phyloP scores from a whole-genome alignment of 2,797 vertebrate genomes.

The Galaxias olidus region DNA sequence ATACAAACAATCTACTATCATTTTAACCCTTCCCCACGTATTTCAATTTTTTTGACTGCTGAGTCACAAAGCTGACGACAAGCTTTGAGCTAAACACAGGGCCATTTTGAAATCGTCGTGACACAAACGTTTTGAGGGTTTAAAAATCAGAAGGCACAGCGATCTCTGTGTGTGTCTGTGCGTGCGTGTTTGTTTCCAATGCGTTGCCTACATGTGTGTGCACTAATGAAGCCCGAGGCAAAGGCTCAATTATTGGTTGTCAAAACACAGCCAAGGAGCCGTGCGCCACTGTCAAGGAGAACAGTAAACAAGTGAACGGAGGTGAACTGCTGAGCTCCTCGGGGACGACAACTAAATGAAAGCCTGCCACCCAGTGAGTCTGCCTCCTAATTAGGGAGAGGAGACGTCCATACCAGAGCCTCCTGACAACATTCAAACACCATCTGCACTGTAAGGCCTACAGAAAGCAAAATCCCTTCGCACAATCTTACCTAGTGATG shows the following conservation, averaged over 20 bases:
- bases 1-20: constrained; percentile 6
- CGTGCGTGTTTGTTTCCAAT: constrained; percentile 10
- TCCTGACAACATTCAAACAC: neutral
- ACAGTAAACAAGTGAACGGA: constrained; percentile 29
- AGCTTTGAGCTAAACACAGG: constrained; percentile 30
- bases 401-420: constrained; percentile 23
- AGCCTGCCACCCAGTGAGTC: constrained; percentile 6
- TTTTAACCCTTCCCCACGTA: constrained; percentile 2
- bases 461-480: neutral
- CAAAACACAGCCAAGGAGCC: constrained; percentile 20
- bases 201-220: constrained; percentile 6
- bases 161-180: constrained; percentile 26
- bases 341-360: constrained; percentile 23
- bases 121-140: constrained; percentile 31
- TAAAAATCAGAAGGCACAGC: constrained; percentile 31
- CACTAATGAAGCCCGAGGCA: constrained; percentile 39
- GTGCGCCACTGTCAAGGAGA: constrained; percentile 15
- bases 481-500: no score
- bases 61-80: constrained; percentile 51
- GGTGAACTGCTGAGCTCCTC: constrained; percentile 15
- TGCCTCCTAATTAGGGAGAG: constrained; percentile 26
- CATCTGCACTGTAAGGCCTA: neutral
- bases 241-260: constrained; percentile 37
- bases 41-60: constrained; percentile 11
- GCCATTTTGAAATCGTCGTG: constrained; percentile 27